Conservation (phyloP, 1,140 invertebrate genomes). For the Drosophila jambulina region DNA sequence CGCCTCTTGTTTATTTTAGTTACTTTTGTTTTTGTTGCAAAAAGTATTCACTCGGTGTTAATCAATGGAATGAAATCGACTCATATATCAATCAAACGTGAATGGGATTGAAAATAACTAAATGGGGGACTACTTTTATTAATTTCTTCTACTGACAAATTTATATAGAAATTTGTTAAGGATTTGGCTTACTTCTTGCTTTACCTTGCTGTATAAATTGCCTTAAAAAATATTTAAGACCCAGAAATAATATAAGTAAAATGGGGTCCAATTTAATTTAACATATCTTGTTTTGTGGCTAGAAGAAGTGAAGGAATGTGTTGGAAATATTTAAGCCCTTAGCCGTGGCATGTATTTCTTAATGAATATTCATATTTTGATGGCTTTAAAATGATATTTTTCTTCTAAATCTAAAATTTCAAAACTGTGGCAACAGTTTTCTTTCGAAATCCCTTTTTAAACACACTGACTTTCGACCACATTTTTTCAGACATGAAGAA, state of each 20-base stretch:
- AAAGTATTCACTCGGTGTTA: conserved; percentile 1
- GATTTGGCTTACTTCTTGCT: no score
- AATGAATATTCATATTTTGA: background rate
- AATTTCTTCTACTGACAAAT: background rate
- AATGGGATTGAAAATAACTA: background rate
- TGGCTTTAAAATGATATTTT: background rate
- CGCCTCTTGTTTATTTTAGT: conserved; percentile 58
- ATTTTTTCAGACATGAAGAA: background rate
- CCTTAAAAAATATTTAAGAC: background rate
- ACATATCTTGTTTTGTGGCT: no score
- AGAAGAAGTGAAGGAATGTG: background rate
- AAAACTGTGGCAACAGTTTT: background rate
- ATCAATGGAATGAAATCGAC: conserved; percentile 10
- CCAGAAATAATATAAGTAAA: background rate
- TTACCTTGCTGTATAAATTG: background rate
- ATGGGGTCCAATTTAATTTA: background rate
- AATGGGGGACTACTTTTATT: background rate
- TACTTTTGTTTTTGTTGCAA: conserved; percentile 14
- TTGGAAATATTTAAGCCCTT: background rate
- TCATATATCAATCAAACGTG: background rate
- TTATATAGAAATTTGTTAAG: background rate
- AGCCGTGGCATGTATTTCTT: no score
- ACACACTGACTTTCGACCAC: background rate
- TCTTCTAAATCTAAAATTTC: background rate
- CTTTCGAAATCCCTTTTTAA: background rate